Percentiles rank a stretch among this genome's conserved stretches.
These are phyloP conservation scores for Psittacula echo DNA, from an alignment of 2,797 vertebrate genomes.

Conservation along the genomic window DNA sequence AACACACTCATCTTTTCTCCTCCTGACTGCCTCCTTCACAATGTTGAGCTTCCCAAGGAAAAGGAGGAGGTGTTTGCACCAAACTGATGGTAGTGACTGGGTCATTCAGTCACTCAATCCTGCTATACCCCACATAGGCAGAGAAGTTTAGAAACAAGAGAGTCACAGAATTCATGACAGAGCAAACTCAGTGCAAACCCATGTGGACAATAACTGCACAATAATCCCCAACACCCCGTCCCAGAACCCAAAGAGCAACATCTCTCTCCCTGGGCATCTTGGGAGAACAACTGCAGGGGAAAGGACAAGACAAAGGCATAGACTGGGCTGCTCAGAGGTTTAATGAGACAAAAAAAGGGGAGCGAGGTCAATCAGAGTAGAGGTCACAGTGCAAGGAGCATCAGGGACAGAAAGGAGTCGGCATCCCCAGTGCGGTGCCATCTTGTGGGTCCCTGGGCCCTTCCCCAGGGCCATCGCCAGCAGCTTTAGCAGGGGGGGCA, in stretches of 20 bases:
- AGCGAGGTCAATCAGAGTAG: fast-evolving
- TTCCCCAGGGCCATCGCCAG: too few species aligned
- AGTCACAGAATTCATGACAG: neutral
- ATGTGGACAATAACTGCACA: neutral
- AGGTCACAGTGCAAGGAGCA: neutral
- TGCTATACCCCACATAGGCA: neutral
- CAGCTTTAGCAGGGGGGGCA: neutral
- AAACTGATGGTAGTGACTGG: neutral
- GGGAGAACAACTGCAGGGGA: too few species aligned
- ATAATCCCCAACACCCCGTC: neutral
- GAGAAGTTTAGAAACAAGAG: neutral
- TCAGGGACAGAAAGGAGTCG: neutral
- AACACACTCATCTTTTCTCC: neutral
- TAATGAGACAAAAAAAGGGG: neutral
- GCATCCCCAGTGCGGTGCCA: neutral
- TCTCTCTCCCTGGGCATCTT: neutral
- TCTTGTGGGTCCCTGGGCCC: too few species aligned
- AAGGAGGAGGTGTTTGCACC: neutral
- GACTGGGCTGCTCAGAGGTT: neutral
- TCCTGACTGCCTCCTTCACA: neutral
- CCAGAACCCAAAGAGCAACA: neutral
- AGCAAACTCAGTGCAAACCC: neutral
- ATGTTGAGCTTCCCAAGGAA: neutral
- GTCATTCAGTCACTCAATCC: neutral
- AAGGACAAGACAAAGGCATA: too few species aligned